Base-by-base conservation (phyloP, 2,113 vertebrate genomes). In the Forbesichthys papilliferus region DNA sequence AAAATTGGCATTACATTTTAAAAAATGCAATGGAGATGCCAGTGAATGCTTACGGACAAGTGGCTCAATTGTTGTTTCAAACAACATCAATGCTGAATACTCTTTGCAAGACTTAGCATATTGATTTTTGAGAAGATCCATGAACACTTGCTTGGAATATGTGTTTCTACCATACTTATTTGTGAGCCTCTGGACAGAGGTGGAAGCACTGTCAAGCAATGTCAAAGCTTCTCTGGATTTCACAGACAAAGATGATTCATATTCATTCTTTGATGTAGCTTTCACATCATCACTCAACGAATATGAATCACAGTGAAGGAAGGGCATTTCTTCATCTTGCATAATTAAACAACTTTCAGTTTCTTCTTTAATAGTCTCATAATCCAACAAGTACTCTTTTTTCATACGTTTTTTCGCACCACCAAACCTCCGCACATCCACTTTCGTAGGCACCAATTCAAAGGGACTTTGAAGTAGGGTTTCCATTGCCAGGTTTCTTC, bases 401-500 rank as follows among this genome's bases (percentile, higher is more conserved):
- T 42, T 89, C 8, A 70, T 18, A 0, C 72, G 84, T 73, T 89
- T 93, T 68, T 74, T 90, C 0, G 18, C 60, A 0, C 75, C 3
- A 4, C 75, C 3, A 4, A 66, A 14, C 57, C 27, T 66, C 3
- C 83, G 66, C 0, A 1, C 8, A 52, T 42, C 68, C 55, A 11
- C 58, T 75, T 73, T 79, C 11, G 72, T 64, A 1, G 6, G 34
- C 47, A 85, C 65, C 61, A 93, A 81, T 55, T 91, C 85, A 80
- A 94, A 94, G 0, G 90, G 91, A 81, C 73, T 91, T 55, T 88
- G 91, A 61, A 93, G 91, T 51, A 93, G 77, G 64, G 74, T 83
- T n/a, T 92, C 88, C 69, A 89, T 87, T 0, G 69, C 51, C 3
- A 80, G 71, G 33, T 85, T 90, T 58, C 84, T 88, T 62, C 90